Conservation (phyloP, 2,113 vertebrate species). For the Boulengeromyrus knoepffleri region DNA sequence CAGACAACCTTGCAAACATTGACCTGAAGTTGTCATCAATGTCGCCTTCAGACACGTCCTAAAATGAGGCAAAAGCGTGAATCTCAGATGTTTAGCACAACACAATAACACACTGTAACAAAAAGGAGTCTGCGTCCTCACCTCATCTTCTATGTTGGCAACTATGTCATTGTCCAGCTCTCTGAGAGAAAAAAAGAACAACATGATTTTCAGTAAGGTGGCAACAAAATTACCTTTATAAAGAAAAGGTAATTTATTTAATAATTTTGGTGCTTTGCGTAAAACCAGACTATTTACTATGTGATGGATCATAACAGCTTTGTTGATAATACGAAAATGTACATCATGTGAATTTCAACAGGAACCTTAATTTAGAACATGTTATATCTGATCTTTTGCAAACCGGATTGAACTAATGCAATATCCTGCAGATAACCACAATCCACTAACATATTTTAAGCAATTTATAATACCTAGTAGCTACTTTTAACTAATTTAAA, state of each 20-base stretch:
- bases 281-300: background rate
- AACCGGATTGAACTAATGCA: background rate
- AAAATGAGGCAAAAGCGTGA: slow-evolving; percentile 38
- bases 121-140: slow-evolving; percentile 34
- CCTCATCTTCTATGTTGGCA: slow-evolving; percentile 67
- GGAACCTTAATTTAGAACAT: background rate
- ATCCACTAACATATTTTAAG: background rate
- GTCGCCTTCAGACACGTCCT: slow-evolving; percentile 58
- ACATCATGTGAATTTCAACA: background rate
- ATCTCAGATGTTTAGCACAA: background rate
- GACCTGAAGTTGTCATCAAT: slow-evolving; percentile 65
- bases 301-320: background rate
- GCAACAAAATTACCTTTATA: background rate
- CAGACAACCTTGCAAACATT: slow-evolving; percentile 67
- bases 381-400: background rate
- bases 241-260: background rate
- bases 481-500: background rate
- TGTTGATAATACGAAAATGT: background rate
- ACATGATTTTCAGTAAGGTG: background rate
- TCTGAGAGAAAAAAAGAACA: slow-evolving; percentile 41
- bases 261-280: background rate
- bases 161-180: slow-evolving; percentile 73
- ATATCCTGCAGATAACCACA: background rate
- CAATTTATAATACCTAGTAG: background rate
- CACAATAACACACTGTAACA: background rate